phyloP scores from a whole-genome alignment of 2,888 invertebrate species.

The Chaetogeoica ovagalla region DNA sequence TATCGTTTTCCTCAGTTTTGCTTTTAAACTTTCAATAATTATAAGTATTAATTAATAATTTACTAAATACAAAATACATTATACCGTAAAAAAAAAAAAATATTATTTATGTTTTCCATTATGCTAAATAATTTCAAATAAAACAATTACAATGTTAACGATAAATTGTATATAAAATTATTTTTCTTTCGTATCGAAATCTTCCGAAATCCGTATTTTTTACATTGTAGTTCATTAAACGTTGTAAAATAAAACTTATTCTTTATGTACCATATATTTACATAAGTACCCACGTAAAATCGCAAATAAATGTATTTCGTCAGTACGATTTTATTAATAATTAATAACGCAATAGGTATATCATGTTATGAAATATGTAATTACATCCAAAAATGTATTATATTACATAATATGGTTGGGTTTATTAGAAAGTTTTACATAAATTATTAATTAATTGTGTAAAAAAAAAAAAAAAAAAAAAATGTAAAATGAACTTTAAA shows the following conservation, averaged over 20 bases:
- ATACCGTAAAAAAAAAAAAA: too few relatives aligned
- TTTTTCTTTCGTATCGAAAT: too few relatives aligned
- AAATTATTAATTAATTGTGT: not conserved
- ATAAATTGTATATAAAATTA: not conserved
- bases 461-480: not conserved
- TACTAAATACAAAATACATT: too few relatives aligned
- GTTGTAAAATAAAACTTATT: not conserved
- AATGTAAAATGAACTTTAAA: too few relatives aligned
- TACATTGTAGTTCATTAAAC: not conserved
- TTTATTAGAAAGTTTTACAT: not conserved
- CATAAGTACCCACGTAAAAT: too few relatives aligned
- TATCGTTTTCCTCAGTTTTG: too few relatives aligned
- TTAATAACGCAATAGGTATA: not conserved
- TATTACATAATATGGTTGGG: not conserved
- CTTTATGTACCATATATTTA: too few relatives aligned
- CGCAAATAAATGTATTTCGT: too few relatives aligned
- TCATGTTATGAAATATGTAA: not conserved
- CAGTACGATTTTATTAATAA: too few relatives aligned
- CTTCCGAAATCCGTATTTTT: not conserved
- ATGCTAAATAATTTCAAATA: conserved; percentile 14
- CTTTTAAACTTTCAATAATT: too few relatives aligned
- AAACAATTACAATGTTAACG: not conserved
- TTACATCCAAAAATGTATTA: not conserved
- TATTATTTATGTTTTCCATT: not conserved
- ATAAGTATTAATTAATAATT: too few relatives aligned